Conservation (phyloP, 2,113 vertebrate genomes). For the Saguinus imperator region DNA sequence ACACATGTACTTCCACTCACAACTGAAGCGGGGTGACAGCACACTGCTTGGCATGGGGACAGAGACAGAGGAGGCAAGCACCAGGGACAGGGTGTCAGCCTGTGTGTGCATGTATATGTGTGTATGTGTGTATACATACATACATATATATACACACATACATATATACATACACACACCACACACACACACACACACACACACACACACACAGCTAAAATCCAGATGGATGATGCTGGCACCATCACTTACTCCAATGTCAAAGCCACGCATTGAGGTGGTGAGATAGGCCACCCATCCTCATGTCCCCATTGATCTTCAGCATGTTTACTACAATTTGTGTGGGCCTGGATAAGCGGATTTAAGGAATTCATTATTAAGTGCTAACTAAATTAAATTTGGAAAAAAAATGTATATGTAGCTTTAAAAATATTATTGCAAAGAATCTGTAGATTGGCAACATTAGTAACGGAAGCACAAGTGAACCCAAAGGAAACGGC, state of each 20-base stretch:
- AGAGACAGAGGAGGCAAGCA: not conserved
- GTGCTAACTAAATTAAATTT: not conserved
- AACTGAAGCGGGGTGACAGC: not conserved
- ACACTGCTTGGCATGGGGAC: not conserved
- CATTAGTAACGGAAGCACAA: rapidly evolving
- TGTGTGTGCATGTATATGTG: too few species aligned
- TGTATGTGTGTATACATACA: too few species aligned
- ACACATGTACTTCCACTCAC: not conserved
- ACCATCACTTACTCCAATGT: not conserved
- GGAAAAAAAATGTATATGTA: not conserved
- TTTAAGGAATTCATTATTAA: not conserved
- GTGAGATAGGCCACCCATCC: not conserved
- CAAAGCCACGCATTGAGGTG: not conserved
- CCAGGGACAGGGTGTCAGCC: not conserved
- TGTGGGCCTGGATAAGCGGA: not conserved
- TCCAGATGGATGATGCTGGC: not conserved
- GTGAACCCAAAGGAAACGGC: not conserved
- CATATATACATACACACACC: too few species aligned
- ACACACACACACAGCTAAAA: not conserved
- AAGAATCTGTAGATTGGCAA: not conserved
- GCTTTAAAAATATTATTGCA: not conserved
- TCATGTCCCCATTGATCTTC: not conserved
- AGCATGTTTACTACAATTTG: too few species aligned
- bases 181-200: rapidly evolving
- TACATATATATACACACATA: too few species aligned